Evolutionary conservation across 2,113 vertebrate genomes (phyloP).

Genomic region (Salvelinus fontinalis): DNA sequence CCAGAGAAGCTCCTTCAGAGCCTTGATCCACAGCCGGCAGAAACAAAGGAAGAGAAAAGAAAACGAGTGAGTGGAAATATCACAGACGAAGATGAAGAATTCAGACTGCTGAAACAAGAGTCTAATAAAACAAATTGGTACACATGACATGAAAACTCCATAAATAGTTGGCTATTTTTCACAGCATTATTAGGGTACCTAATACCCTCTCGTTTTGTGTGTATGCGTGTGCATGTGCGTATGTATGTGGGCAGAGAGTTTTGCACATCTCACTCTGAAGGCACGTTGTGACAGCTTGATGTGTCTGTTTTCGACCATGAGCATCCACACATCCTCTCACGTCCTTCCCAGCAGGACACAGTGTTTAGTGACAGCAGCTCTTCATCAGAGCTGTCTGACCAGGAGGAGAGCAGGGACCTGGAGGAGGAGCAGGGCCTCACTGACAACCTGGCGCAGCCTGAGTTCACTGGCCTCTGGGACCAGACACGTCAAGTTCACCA

Average conservation of each 20-base stretch:
- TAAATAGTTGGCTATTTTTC: too few species aligned
- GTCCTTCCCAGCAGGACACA: constrained; percentile 18
- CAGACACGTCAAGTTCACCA: constrained; percentile 36
- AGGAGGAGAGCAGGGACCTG: constrained; percentile 19
- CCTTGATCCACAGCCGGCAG: constrained; percentile 43
- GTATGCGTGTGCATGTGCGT: neutral
- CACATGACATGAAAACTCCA: too few species aligned
- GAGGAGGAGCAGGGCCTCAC: constrained; percentile 37
- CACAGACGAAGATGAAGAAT: too few species aligned
- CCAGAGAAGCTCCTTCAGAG: constrained; percentile 59
- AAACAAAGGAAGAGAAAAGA: constrained; percentile 8
- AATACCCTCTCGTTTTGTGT: neutral
- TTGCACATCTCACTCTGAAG: neutral
- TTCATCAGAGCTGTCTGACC: constrained; percentile 41
- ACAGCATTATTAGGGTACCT: too few species aligned
- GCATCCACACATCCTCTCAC: neutral
- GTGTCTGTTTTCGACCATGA: neutral
- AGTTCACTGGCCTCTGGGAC: constrained; percentile 83
- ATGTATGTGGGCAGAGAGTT: neutral
- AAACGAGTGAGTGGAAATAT: constrained; percentile 42
- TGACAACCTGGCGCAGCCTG: constrained; percentile 75
- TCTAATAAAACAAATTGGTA: too few species aligned
- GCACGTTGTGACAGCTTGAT: neutral
- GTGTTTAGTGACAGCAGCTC: constrained; percentile 49
- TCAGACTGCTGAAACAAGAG: too few species aligned